Evolutionary conservation across 35 echinoderm and acorn worm species (phyloP).

Genomic region (Apostichopus californicus): DNA sequence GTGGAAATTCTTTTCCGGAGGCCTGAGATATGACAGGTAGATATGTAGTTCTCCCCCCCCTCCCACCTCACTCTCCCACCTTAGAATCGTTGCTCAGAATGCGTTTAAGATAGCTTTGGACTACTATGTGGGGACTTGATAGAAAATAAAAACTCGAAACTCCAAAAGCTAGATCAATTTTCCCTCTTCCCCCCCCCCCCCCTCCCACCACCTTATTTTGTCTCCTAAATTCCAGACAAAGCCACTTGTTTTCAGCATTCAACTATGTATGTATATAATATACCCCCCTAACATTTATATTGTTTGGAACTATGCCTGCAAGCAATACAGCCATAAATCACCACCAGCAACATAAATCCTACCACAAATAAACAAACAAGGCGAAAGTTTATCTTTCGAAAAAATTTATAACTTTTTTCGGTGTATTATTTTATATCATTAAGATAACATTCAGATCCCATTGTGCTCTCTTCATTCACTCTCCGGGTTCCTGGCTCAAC

Average conservation of each 20-base stretch:
- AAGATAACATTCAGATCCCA: background rate
- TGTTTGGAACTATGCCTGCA: background rate
- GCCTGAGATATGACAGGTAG: no score
- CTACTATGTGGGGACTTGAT: no score
- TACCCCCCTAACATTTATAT: no score
- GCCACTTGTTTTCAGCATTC: background rate
- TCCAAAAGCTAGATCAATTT: no score
- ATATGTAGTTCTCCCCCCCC: no score
- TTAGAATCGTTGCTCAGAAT: no score
- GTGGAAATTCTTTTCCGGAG: no score
- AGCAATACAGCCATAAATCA: background rate
- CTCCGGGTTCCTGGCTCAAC: background rate
- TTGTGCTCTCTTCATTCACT: background rate
- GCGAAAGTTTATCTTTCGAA: background rate
- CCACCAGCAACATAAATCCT: background rate
- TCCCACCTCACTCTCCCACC: no score
- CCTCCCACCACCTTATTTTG: background rate
- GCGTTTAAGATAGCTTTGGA: no score
- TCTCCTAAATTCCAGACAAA: background rate
- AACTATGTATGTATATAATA: no score
- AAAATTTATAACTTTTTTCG: slow-evolving; percentile 10
- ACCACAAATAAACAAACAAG: slow-evolving; percentile 12
- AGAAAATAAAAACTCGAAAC: no score
- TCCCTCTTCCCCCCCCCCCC: background rate
- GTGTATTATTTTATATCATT: slow-evolving; percentile 16